phyloP scores from a whole-genome alignment of 2,888 invertebrate species.

The Ochropacha duplaris region DNA sequence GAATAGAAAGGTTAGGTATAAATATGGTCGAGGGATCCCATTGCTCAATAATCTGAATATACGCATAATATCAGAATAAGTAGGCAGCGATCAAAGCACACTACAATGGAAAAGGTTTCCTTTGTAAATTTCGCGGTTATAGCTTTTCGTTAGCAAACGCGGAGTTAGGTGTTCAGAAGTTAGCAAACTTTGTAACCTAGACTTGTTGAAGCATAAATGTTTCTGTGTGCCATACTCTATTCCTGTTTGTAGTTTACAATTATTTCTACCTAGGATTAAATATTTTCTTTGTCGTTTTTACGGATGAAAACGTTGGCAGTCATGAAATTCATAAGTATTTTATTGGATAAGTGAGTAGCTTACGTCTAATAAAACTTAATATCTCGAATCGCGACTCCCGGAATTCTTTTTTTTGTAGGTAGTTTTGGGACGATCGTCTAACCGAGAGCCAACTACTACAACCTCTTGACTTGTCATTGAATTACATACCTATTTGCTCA shows the following conservation, averaged over 20 bases:
- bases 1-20: background rate
- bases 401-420: too few species aligned
- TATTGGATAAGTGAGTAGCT: too few species aligned
- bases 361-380: too few species aligned
- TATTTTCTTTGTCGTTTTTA: background rate
- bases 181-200: constrained; percentile 2
- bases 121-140: background rate
- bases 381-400: too few species aligned
- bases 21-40: background rate
- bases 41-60: background rate
- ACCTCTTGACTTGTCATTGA: background rate
- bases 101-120: constrained; percentile 1
- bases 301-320: too few species aligned
- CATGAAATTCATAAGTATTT: too few species aligned
- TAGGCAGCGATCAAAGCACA: background rate
- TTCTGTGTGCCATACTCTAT: background rate
- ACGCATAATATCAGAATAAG: background rate
- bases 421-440: too few species aligned
- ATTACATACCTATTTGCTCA: background rate
- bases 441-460: too few species aligned
- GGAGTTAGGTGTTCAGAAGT: constrained; percentile 5
- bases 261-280: background rate
- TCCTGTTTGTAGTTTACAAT: background rate
- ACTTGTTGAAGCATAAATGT: constrained; percentile 2
- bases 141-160: constrained; percentile 1